These are phyloP conservation scores for Charaxes varanes DNA, from an alignment of 1,140 invertebrate genomes.

Conservation along the genomic window DNA sequence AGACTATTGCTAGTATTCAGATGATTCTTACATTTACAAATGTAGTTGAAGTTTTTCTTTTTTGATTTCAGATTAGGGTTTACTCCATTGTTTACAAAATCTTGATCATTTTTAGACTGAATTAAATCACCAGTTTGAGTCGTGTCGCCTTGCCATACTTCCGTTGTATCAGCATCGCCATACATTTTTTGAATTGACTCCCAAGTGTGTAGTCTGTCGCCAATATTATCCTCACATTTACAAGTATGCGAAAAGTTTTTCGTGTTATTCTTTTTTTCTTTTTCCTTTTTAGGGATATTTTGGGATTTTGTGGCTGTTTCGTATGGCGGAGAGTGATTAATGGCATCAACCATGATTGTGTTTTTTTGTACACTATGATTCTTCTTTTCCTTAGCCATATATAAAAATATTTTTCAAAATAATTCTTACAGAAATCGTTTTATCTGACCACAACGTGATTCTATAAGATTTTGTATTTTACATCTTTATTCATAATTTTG, in stretches of 20 bases:
- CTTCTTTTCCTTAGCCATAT: slow-evolving; percentile 8
- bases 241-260: too few relatives aligned
- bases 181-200: slow-evolving; percentile 7
- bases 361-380: slow-evolving; percentile 10
- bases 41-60: not conserved
- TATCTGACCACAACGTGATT: too few relatives aligned
- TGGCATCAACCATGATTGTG: slow-evolving; percentile 3
- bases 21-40: slow-evolving; percentile 7
- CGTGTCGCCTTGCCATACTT: slow-evolving; percentile 1
- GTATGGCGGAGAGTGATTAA: slow-evolving; percentile 6
- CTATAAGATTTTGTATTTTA: too few relatives aligned
- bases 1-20: too few relatives aligned
- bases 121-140: not conserved
- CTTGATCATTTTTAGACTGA: not conserved
- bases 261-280: slow-evolving; percentile 3
- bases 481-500: too few relatives aligned
- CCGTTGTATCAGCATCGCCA: slow-evolving; percentile 7
- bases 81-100: too few relatives aligned
- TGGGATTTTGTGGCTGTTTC: slow-evolving; percentile 11
- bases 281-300: slow-evolving; percentile 6
- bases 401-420: slow-evolving; percentile 3
- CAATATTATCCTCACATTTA: slow-evolving; percentile 7
- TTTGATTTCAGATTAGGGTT: not conserved
- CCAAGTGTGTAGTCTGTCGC: slow-evolving; percentile 6
- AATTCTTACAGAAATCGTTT: too few relatives aligned